These are phyloP conservation scores for Cephus nigrinus DNA, from an alignment of 2,888 invertebrate genomes.

Conservation along the genomic window DNA sequence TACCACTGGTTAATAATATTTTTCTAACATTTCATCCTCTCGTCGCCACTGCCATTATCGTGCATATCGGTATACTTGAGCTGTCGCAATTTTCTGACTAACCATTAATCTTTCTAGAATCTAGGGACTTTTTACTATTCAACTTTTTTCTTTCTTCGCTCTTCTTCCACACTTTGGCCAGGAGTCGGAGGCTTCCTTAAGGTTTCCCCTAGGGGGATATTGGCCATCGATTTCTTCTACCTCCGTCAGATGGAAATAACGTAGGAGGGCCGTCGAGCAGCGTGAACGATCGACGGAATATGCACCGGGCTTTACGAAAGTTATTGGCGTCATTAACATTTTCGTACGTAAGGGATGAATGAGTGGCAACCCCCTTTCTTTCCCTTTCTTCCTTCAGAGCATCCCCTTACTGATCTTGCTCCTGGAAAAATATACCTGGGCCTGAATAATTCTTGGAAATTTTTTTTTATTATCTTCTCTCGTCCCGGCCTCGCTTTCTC, in stretches of 20 bases:
- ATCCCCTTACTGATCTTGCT: not conserved
- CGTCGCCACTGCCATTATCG: not conserved
- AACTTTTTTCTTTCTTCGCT: not conserved
- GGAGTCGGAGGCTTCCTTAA: not conserved
- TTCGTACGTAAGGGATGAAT: not conserved
- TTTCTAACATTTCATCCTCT: not conserved
- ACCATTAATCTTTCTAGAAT: not conserved
- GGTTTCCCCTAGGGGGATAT: not conserved
- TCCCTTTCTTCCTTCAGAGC: not conserved
- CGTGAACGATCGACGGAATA: not conserved
- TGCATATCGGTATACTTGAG: not conserved
- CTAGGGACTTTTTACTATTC: not conserved
- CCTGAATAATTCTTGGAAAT: not conserved
- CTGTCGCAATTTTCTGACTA: not conserved
- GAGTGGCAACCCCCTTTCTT: not conserved
- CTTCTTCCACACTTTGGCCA: not conserved
- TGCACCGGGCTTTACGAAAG: not conserved
- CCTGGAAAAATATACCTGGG: not conserved
- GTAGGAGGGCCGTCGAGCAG: not conserved
- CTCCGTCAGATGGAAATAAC: not conserved
- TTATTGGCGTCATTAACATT: not conserved
- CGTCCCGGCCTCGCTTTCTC: not conserved
- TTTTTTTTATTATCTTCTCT: not conserved
- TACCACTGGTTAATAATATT: not conserved
- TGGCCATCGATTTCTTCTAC: not conserved